Conservation (phyloP, 2,113 vertebrate genomes). For the Leucopsar rothschildi region DNA sequence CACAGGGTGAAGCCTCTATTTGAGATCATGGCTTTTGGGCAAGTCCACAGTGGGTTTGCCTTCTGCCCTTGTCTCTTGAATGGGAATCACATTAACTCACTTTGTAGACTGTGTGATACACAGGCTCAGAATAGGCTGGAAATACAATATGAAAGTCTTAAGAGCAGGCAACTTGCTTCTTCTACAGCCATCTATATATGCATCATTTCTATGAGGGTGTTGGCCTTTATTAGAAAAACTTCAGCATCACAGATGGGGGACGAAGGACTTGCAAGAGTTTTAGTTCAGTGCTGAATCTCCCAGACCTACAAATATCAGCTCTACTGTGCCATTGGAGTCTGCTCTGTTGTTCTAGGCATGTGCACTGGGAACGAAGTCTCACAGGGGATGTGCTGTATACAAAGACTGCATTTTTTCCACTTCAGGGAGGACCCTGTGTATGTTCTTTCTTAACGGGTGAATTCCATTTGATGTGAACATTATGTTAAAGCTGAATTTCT, state of each 20-base stretch:
- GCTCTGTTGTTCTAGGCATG: background rate
- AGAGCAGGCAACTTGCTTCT: background rate
- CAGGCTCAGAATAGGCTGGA: background rate
- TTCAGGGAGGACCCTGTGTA: background rate
- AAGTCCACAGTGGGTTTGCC: background rate
- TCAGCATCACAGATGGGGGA: accelerated
- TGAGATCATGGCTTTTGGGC: background rate
- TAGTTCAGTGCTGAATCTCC: background rate
- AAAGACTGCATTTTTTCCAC: background rate
- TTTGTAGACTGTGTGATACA: background rate
- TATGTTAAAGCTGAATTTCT: conserved; percentile 43
- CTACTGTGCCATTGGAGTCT: background rate
- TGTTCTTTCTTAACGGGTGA: background rate
- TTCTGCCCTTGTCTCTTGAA: background rate
- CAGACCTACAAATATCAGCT: background rate
- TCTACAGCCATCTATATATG: background rate
- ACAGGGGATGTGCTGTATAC: background rate
- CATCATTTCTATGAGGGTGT: accelerated
- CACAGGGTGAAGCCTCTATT: background rate
- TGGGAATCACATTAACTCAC: background rate
- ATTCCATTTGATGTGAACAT: conserved; percentile 53
- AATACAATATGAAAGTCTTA: background rate
- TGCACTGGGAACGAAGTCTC: background rate
- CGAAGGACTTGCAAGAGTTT: background rate
- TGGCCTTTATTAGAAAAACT: background rate